phyloP scores from a whole-genome alignment of 2,888 invertebrate species.

The Drosophila fungiperda region DNA sequence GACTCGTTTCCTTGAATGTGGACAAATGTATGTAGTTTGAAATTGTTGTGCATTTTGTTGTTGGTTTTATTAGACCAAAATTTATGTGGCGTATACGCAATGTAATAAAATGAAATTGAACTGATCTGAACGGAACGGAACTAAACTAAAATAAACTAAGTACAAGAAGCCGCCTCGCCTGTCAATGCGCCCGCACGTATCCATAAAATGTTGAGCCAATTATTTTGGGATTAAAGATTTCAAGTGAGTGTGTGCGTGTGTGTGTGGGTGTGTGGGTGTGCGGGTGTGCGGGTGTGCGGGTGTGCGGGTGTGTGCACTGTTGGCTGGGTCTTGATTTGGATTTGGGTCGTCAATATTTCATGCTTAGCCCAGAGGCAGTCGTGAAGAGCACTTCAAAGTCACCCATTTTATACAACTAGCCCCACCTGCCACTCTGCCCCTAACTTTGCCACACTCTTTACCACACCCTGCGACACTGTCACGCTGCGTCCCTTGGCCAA shows the following conservation, averaged over 20 bases:
- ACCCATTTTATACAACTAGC: slow-evolving; percentile 24
- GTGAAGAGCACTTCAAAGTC: slow-evolving; percentile 52
- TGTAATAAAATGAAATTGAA: slow-evolving; percentile 66
- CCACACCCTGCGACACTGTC: too few species aligned
- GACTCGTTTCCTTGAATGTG: slow-evolving; percentile 32
- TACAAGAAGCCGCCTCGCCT: neutral
- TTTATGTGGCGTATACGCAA: slow-evolving; percentile 66
- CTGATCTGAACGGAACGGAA: slow-evolving; percentile 50
- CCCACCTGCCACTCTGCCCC: slow-evolving; percentile 1
- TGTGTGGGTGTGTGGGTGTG: neutral
- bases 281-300: neutral
- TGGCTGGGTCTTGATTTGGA: slow-evolving; percentile 4
- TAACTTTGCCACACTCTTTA: neutral
- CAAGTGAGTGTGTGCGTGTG: slow-evolving; percentile 7
- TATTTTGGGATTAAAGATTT: slow-evolving; percentile 68
- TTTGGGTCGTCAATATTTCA: slow-evolving; percentile 51
- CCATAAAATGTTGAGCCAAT: slow-evolving; percentile 62
- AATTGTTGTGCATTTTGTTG: slow-evolving; percentile 42
- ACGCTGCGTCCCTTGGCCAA: slow-evolving; percentile 9
- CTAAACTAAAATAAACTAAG: slow-evolving; percentile 9
- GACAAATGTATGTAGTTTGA: slow-evolving; percentile 25
- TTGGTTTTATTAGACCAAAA: slow-evolving; percentile 67
- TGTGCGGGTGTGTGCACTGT: neutral
- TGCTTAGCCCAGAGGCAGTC: slow-evolving; percentile 22
- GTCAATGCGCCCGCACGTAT: slow-evolving; percentile 32